These are phyloP conservation scores for Tetranychus truncatus DNA, from an alignment of 2,888 invertebrate species.

Conservation along the genomic window DNA sequence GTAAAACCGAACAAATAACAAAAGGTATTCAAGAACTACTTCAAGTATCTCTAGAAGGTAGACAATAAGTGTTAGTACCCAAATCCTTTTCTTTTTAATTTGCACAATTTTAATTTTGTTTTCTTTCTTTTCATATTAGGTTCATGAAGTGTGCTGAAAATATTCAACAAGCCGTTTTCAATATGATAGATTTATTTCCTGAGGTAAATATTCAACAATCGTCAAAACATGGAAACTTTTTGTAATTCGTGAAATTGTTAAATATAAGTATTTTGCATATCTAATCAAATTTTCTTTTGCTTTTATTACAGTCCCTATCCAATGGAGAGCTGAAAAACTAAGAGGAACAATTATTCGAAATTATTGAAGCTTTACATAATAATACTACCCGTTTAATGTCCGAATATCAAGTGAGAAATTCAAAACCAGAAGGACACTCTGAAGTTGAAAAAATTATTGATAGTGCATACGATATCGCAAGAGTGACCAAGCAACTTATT, in stretches of 20 bases:
- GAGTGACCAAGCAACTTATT: conserved; percentile 50
- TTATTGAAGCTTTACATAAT: neutral
- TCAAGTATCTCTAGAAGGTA: conserved; percentile 51
- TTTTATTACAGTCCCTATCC: too few relatives aligned
- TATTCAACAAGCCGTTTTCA: conserved; percentile 55
- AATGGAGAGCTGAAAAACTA: too few relatives aligned
- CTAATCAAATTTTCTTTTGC: too few relatives aligned
- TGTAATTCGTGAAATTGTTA: neutral
- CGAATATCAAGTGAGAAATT: neutral
- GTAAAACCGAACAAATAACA: conserved; percentile 68
- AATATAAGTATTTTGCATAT: too few relatives aligned
- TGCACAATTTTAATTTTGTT: neutral
- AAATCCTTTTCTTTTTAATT: too few relatives aligned
- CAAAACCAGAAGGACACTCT: conserved; percentile 29
- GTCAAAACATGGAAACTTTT: neutral
- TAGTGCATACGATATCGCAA: conserved; percentile 78
- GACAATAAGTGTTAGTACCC: conserved; percentile 38
- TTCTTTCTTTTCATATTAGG: conserved; percentile 30
- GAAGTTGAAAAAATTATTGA: conserved; percentile 49
- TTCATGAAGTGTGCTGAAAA: conserved; percentile 54
- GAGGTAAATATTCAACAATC: conserved; percentile 27
- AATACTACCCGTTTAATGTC: neutral
- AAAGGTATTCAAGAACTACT: conserved; percentile 69
- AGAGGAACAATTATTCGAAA: neutral
- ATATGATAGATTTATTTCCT: conserved; percentile 38